Base-by-base conservation (phyloP, 2,888 invertebrate species). In the Deilephila porcellus region DNA sequence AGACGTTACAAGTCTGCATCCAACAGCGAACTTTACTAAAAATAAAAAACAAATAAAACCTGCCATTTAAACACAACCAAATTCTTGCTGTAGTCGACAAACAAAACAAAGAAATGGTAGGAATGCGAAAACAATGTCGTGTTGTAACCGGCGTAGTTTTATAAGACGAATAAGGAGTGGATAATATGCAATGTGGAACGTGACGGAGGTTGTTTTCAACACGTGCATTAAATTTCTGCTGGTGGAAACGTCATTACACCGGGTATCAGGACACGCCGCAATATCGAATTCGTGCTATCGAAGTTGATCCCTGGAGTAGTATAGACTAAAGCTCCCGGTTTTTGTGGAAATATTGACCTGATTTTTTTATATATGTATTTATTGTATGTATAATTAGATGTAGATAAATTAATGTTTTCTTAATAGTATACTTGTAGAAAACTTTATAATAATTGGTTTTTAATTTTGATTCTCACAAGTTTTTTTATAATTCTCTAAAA, bases 191-290 rank as follows among this genome's bases (percentile, higher is more conserved):
- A n/a, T 45, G 11, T 45, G 25, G 25, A 25, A 25, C 25, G 1
- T 25, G 25, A 25, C 25, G 1, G 1, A 62, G 62, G 17, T 32
- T 62, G 62, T 32, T 62, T 32, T 32, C 17, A 32, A 62, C 32
- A 29, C 29, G 32, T 32, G 62, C 62, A 62, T 62, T 17, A 62
- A 62, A 62, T 62, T 62, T 62, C 29, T 17, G 62, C 62, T 32
- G 62, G 32, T 29, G 32, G 62, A 32, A 62, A 62, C 62, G 5
- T 34, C 62, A 29, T 17, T 14, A 17, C 62, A 62, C 32, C 14
- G 25, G 29, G 45, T 1, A 45, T 45, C 45, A 3, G 5, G 45
- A 1, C 56, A 56, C 56, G 56, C 6, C 56, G n/a, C n/a, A 62
- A 62, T 62, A 62, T 62, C 19, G 32, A 62, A 14, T 29, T 60